Percentiles rank a stretch among this genome's conserved stretches.
These are phyloP conservation scores for Noctuana brunneofusca DNA, from an alignment of 2,888 invertebrate species.

Conservation along the genomic window DNA sequence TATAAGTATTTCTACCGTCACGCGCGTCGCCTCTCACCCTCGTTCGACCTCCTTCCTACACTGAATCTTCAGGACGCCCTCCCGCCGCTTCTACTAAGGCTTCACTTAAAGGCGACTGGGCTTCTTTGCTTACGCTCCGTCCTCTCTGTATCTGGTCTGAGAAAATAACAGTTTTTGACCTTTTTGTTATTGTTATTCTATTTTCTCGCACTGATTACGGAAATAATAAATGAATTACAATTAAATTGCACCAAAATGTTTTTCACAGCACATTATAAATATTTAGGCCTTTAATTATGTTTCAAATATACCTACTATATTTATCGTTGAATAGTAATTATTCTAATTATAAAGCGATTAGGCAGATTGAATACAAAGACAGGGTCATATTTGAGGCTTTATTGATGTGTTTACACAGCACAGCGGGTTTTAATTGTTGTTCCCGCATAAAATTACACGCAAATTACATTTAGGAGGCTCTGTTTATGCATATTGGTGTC, in stretches of 20 bases:
- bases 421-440: conserved; percentile 32
- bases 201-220: too few relatives aligned
- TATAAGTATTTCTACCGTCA: too few relatives aligned
- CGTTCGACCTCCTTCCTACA: too few relatives aligned
- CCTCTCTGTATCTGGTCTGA: too few relatives aligned
- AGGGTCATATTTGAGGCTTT: conserved; percentile 29
- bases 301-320: neutral
- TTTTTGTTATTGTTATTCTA: too few relatives aligned
- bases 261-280: neutral
- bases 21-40: too few relatives aligned
- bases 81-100: too few relatives aligned
- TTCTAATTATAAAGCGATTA: conserved; percentile 29
- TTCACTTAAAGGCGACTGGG: too few relatives aligned
- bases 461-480: conserved; percentile 27
- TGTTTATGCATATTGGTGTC: conserved; percentile 32
- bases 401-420: conserved; percentile 31
- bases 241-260: neutral
- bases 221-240: too few relatives aligned
- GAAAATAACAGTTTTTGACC: too few relatives aligned
- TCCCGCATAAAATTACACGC: conserved; percentile 28
- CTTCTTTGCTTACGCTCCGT: too few relatives aligned
- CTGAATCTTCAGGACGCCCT: too few relatives aligned
- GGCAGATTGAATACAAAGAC: conserved; percentile 30
- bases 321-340: conserved; percentile 24
- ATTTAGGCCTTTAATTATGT: conserved; percentile 11